A percentile compares a stretch with the other conserved stretches of the same genome.
phyloP scores from a whole-genome alignment of 2,888 invertebrate species.

The Drosophila melanocephala region DNA sequence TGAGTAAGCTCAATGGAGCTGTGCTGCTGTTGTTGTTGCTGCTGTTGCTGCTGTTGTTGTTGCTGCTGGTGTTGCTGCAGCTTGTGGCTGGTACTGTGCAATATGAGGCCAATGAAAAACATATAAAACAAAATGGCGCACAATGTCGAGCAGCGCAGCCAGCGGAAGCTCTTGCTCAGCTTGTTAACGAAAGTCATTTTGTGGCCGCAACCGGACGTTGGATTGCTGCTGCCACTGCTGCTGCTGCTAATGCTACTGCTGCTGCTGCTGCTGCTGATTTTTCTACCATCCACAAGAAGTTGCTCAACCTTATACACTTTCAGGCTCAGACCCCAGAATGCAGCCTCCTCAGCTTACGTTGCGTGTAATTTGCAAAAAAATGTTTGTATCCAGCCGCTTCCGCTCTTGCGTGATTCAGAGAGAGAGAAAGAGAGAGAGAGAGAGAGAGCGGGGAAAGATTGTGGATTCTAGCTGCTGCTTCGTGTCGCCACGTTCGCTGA shows the following conservation, averaged over 20 bases:
- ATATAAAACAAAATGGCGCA: constrained; percentile 87
- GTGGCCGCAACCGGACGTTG: constrained; percentile 50
- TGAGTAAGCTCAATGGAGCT: constrained; percentile 36
- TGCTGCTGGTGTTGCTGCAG: constrained; percentile 70
- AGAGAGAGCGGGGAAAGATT: neutral
- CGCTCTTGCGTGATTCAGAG: constrained; percentile 6
- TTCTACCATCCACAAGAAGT: constrained; percentile 2
- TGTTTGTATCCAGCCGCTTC: constrained; percentile 47
- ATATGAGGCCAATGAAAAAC: constrained; percentile 86
- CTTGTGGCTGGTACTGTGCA: constrained; percentile 86
- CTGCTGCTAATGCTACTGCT: neutral
- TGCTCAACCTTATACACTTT: neutral
- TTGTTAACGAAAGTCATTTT: constrained; percentile 83
- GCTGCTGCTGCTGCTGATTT: neutral
- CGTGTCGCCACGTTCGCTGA: constrained; percentile 38
- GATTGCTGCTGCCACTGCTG: constrained; percentile 1
- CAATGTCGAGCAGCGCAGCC: constrained; percentile 87
- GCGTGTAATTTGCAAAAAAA: constrained; percentile 67
- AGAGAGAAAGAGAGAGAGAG: neutral
- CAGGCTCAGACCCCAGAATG: constrained; percentile 12
- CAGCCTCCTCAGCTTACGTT: constrained; percentile 50
- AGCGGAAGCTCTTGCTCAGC: constrained; percentile 82
- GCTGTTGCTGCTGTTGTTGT: constrained; percentile 48
- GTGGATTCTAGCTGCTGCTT: constrained; percentile 4
- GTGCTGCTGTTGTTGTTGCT: constrained; percentile 39